Conservation (phyloP, 2,797 vertebrate genomes). For the Phalloptychus januarius region DNA sequence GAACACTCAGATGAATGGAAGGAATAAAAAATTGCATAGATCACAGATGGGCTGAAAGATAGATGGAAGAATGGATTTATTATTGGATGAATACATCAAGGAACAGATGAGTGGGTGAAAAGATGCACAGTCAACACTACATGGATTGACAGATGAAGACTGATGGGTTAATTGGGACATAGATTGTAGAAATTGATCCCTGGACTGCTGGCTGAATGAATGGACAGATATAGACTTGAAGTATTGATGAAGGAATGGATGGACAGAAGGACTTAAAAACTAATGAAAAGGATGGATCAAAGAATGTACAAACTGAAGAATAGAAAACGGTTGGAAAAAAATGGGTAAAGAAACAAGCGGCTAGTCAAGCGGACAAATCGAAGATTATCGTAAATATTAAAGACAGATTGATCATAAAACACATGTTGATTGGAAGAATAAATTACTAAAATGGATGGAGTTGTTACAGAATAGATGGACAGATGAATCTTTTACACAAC, state of each 20-base stretch:
- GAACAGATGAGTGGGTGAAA: neutral
- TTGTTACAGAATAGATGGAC: neutral
- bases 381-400: neutral
- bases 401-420: neutral
- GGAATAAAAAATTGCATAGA: neutral
- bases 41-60: neutral
- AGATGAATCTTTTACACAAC: neutral
- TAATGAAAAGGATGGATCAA: neutral
- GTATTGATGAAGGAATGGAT: neutral
- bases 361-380: neutral
- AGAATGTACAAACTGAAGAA: neutral
- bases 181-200: neutral
- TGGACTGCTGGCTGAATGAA: neutral
- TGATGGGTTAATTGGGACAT: neutral
- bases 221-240: neutral
- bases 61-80: neutral
- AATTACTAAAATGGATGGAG: neutral
- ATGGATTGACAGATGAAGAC: neutral
- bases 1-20: neutral
- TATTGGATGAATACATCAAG: neutral
- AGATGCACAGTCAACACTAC: no score
- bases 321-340: neutral
- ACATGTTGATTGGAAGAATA: neutral
- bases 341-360: neutral
- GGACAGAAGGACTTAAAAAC: neutral